Percentiles rank a stretch among this genome's conserved stretches.
phyloP scores from a whole-genome alignment of 2,888 invertebrate species.

The Cheilosia variabilis region DNA sequence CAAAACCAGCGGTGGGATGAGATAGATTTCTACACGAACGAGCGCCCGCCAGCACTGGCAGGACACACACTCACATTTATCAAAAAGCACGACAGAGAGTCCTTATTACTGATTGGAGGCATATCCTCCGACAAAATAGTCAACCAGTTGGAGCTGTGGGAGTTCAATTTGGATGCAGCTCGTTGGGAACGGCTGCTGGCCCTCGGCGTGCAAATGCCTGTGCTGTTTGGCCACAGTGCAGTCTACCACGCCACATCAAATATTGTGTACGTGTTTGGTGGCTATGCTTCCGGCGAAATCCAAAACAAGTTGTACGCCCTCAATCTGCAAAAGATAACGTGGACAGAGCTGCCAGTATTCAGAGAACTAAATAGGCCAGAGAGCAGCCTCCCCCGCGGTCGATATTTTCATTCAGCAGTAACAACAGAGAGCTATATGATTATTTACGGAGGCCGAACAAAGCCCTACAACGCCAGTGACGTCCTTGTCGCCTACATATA shows the following conservation, averaged over 20 bases:
- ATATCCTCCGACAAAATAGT: slow-evolving; percentile 85
- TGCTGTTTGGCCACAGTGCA: slow-evolving; percentile 94
- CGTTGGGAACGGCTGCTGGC: slow-evolving; percentile 89
- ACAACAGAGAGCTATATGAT: slow-evolving; percentile 95
- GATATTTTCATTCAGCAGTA: slow-evolving; percentile 95
- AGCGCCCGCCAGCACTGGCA: slow-evolving; percentile 90
- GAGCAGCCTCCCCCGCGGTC: slow-evolving; percentile 88
- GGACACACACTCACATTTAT: slow-evolving; percentile 95
- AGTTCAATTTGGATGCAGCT: slow-evolving; percentile 90
- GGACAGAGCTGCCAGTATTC: slow-evolving; percentile 91
- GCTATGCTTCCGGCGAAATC: slow-evolving; percentile 90
- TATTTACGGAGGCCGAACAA: slow-evolving; percentile 93
- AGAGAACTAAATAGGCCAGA: slow-evolving; percentile 86
- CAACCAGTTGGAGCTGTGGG: slow-evolving; percentile 87
- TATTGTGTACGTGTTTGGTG: slow-evolving; percentile 95
- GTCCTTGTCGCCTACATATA: slow-evolving; percentile 93
- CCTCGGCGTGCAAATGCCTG: slow-evolving; percentile 87
- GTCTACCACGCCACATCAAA: slow-evolving; percentile 92
- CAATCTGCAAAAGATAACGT: slow-evolving; percentile 88
- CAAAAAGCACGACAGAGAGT: slow-evolving; percentile 89
- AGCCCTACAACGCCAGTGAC: slow-evolving; percentile 90
- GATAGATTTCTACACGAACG: slow-evolving; percentile 85
- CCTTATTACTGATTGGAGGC: slow-evolving; percentile 94
- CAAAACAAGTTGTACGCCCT: slow-evolving; percentile 90
- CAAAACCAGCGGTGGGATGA: slow-evolving; percentile 93